Conservation (phyloP, 1,140 invertebrate genomes). For the Globodera ellingtonae region DNA sequence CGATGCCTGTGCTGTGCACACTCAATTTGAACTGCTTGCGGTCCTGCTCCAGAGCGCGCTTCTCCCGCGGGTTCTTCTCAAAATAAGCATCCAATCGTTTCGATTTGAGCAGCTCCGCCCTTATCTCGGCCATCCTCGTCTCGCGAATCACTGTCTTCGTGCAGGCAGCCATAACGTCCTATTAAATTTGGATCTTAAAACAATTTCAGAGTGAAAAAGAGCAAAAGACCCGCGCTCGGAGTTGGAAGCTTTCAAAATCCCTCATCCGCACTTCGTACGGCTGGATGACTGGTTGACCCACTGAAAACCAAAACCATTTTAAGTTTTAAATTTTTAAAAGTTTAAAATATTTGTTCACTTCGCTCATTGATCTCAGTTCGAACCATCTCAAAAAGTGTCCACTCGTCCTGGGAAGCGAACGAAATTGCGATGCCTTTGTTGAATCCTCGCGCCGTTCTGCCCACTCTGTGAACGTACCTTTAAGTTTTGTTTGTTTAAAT, state of each 20-base stretch:
- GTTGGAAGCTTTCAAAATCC: conserved; percentile 91
- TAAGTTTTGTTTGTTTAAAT: background rate
- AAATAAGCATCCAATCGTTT: conserved; percentile 92
- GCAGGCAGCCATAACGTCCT: conserved; percentile 88
- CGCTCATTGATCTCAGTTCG: conserved; percentile 73
- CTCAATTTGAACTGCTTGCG: conserved; percentile 83
- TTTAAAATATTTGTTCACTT: conserved; percentile 35
- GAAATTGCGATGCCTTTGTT: conserved; percentile 91
- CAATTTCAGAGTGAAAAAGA: conserved; percentile 35
- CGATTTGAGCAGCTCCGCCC: conserved; percentile 86
- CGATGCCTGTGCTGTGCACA: conserved; percentile 78
- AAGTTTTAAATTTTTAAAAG: too few species aligned
- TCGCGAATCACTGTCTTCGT: conserved; percentile 88
- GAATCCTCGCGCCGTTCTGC: conserved; percentile 82
- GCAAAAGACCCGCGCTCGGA: conserved; percentile 75
- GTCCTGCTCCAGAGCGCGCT: conserved; percentile 85
- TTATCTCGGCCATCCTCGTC: conserved; percentile 91
- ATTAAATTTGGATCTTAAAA: conserved; percentile 25
- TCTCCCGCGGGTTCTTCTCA: conserved; percentile 87
- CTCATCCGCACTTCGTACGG: conserved; percentile 91
- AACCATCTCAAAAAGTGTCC: conserved; percentile 76
- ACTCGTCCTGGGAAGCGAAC: conserved; percentile 84
- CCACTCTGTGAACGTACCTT: conserved; percentile 31
- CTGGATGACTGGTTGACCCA: conserved; percentile 70
- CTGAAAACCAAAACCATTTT: conserved; percentile 43